Evolutionary conservation across 2,113 vertebrate genomes (phyloP).

Genomic region (Heterotis niloticus): DNA sequence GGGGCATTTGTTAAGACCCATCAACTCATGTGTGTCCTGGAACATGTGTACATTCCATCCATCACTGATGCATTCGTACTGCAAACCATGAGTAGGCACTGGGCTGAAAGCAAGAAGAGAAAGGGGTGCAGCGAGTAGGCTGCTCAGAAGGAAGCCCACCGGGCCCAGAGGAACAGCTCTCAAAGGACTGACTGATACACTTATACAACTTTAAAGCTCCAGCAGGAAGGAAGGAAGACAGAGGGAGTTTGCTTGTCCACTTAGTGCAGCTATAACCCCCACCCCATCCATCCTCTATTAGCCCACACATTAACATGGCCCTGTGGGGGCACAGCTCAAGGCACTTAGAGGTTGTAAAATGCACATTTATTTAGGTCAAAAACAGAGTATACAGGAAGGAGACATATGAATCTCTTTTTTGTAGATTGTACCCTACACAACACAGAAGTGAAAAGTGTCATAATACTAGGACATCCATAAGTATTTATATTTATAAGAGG

Average conservation of each 20-base stretch:
- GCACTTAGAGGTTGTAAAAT: not conserved
- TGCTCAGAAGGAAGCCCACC: not conserved
- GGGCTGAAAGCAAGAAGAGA: not conserved
- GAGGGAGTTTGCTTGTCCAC: not conserved
- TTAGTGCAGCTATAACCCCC: not conserved
- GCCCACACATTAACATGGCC: not conserved
- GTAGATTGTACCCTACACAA: too few species aligned
- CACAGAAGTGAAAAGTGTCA: too few species aligned
- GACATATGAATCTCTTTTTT: too few species aligned
- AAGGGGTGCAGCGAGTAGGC: not conserved
- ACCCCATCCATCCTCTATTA: not conserved
- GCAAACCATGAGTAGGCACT: not conserved
- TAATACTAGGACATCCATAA: too few species aligned
- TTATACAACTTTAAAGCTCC: constrained; percentile 21
- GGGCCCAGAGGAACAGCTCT: not conserved
- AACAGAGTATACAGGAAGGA: too few species aligned
- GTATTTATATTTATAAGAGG: too few species aligned
- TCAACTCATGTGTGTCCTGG: too few species aligned
- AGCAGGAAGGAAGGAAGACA: constrained; percentile 12
- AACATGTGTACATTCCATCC: too few species aligned
- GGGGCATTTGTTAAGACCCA: too few species aligned
- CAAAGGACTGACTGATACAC: not conserved
- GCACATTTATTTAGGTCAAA: not conserved
- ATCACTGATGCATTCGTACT: too few species aligned
- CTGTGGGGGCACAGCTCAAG: not conserved